Evolutionary conservation across 2,888 invertebrate species (phyloP), one percentile per base, ranked within the genome.

Genomic region (Euproctis similis): DNA sequence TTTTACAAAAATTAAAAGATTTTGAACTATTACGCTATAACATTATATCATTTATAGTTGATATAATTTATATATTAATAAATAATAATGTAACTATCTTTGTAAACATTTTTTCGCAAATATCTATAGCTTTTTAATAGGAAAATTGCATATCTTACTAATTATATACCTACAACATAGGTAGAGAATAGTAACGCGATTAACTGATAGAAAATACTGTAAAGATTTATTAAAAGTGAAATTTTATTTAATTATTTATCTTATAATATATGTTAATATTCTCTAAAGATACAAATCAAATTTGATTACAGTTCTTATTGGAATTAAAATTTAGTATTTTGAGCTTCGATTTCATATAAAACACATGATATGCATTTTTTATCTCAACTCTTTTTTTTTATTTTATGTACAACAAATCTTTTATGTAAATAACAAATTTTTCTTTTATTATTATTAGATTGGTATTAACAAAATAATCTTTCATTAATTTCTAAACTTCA

Each of bases 341-440:
- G 73, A 72, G 73, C 76, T 56, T 68, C 46, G 40, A 52, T 52
- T 55, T 54, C 44, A 57, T 54, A 50, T 57, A 53, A 57, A 65
- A 62, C 54, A 62, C 55, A 53, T 75, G 77, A 80, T 80, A 77
- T 78, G 76, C 67, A 54, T 57, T 46, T 45, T 46, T 43, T 52
- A 50, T 56, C 48, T 44, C 45, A 43, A 56, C 42, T 53, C 53
- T 38, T 69, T 68, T 75, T 35, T 73, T 60, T 54, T 65, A 47
- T 36, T 12, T 29, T 38, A 39, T 50, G 41, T 48, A 70, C 66
- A 76, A 74, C 71, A 72, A 71, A 64, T 68, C n/a, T n/a, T n/a
- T n/a, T n/a, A n/a, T n/a, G n/a, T n/a, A n/a, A n/a, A n/a, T n/a
- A n/a, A n/a, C n/a, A n/a, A n/a, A n/a, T n/a, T n/a, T n/a, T n/a